A percentile compares a stretch with the other conserved stretches of the same genome.
Conservation (phyloP, 2,888 invertebrate genomes). For the Trichopria drosophilae region DNA sequence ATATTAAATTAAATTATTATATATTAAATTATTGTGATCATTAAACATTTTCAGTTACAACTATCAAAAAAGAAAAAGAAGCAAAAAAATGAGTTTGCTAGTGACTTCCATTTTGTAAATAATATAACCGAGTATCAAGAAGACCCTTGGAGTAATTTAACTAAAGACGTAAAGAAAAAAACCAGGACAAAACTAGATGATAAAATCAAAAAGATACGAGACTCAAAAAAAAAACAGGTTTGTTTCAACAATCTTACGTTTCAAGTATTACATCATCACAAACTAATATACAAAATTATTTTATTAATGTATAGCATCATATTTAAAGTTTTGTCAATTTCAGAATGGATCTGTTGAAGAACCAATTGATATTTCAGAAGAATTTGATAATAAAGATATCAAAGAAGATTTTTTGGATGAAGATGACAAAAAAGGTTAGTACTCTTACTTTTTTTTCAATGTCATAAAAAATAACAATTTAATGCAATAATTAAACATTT, state of each 20-base stretch:
- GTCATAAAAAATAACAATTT: too few species aligned
- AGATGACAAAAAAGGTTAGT: constrained; percentile 52
- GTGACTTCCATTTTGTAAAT: constrained; percentile 79
- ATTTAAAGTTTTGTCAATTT: constrained; percentile 9
- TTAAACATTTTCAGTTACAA: constrained; percentile 67
- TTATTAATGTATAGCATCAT: too few species aligned
- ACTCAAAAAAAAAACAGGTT: constrained; percentile 55
- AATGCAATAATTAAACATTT: too few species aligned
- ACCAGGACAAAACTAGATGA: constrained; percentile 82
- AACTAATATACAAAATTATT: constrained; percentile 1
- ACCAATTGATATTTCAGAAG: constrained; percentile 65
- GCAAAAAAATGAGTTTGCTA: constrained; percentile 75
- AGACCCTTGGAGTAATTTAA: constrained; percentile 79
- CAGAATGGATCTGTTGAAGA: constrained; percentile 54
- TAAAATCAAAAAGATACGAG: constrained; percentile 70
- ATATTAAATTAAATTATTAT: not conserved
- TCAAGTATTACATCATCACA: constrained; percentile 1
- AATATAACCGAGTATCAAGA: constrained; percentile 78
- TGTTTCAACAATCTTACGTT: constrained; percentile 50
- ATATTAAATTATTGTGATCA: constrained; percentile 2
- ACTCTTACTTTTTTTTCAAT: too few species aligned
- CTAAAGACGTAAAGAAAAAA: constrained; percentile 78
- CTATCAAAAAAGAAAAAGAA: constrained; percentile 79
- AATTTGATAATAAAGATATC: constrained; percentile 58
- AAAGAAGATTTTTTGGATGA: constrained; percentile 42